phyloP scores from a whole-genome alignment of 2,113 vertebrate genomes.

The Microtus oregoni region DNA sequence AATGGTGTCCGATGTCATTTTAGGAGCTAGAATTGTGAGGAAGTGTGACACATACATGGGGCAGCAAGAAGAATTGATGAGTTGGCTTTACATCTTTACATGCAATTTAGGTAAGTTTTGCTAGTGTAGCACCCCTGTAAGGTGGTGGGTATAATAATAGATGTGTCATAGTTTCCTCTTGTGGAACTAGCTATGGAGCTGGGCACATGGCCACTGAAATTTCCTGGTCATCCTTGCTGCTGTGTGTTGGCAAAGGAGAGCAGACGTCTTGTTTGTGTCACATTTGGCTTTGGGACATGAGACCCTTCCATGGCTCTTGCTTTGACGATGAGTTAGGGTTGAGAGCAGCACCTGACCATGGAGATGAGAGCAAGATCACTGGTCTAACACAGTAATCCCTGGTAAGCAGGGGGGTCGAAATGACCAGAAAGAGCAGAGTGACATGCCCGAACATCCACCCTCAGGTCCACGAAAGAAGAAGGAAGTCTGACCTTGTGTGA shows the following conservation, averaged over 20 bases:
- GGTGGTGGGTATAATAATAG: neutral
- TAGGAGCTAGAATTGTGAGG: neutral
- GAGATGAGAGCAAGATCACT: neutral
- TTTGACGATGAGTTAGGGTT: neutral
- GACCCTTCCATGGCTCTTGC: neutral
- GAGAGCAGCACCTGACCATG: neutral
- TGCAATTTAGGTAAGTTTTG: neutral
- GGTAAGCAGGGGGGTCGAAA: neutral
- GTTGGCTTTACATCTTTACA: neutral
- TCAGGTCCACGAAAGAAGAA: neutral
- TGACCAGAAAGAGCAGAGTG: neutral
- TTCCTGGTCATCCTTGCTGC: neutral
- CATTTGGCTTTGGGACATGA: neutral
- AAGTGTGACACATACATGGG: neutral
- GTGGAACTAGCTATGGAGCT: neutral
- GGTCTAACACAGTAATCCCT: neutral
- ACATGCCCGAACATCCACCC: too few relatives aligned
- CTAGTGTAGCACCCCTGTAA: neutral
- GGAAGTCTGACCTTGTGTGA: neutral
- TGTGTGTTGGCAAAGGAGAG: neutral
- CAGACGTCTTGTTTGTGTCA: neutral
- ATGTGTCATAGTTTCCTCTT: slow-evolving; percentile 26
- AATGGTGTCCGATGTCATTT: neutral
- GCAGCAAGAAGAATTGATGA: neutral
- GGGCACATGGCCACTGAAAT: neutral